phyloP scores from a whole-genome alignment of 2,888 invertebrate species.

The Mythimna albipuncta region DNA sequence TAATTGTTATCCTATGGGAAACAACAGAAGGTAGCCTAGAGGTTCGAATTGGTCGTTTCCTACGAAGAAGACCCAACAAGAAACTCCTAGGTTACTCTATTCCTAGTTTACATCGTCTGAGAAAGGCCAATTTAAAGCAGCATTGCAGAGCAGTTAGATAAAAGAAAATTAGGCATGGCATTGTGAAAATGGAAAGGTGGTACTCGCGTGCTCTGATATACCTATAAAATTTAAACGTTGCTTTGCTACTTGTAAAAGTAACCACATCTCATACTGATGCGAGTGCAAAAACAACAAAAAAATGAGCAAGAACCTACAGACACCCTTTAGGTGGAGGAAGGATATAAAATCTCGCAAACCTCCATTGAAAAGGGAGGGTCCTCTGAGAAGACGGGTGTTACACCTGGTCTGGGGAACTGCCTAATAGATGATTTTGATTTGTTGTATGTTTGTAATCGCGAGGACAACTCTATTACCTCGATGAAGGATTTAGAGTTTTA shows the following conservation, averaged over 20 bases:
- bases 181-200: slow-evolving; percentile 16
- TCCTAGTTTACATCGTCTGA: not conserved
- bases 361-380: too few species aligned
- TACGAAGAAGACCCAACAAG: not conserved
- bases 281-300: too few species aligned
- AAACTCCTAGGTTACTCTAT: not conserved
- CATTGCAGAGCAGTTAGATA: not conserved
- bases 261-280: not conserved
- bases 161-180: not conserved
- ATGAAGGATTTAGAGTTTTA: too few species aligned
- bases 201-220: not conserved
- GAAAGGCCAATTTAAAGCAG: not conserved
- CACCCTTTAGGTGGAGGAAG: too few species aligned
- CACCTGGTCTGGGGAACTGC: too few species aligned
- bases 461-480: too few species aligned
- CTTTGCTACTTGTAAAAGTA: not conserved
- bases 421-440: too few species aligned
- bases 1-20: too few species aligned
- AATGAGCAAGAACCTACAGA: not conserved
- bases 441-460: too few species aligned
- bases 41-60: not conserved
- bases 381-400: too few species aligned
- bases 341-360: too few species aligned
- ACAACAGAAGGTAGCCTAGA: not conserved
- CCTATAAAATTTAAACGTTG: not conserved